phyloP scores from a whole-genome alignment of 2,797 vertebrate genomes.

The Limosa lapponica region DNA sequence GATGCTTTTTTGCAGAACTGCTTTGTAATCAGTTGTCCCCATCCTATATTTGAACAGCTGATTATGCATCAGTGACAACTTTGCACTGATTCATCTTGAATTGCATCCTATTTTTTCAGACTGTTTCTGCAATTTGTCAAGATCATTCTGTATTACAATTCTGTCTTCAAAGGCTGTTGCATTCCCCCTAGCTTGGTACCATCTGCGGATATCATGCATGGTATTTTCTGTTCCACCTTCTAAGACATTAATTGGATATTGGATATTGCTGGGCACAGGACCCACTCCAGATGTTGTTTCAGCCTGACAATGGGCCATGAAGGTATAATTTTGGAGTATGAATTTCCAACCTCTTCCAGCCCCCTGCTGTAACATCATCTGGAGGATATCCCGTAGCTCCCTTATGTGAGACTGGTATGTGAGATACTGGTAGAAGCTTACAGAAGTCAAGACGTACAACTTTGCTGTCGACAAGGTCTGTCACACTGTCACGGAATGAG shows the following conservation, averaged over 20 bases:
- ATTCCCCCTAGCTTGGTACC: background rate
- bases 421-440: background rate
- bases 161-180: constrained; percentile 35
- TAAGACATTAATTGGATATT: background rate
- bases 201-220: constrained; percentile 26
- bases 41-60: constrained; percentile 62
- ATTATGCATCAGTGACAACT: constrained; percentile 67
- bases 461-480: background rate
- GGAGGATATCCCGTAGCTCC: background rate
- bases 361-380: background rate
- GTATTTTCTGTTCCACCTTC: background rate
- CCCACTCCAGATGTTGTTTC: background rate
- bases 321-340: background rate
- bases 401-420: background rate
- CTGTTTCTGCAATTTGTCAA: constrained; percentile 51
- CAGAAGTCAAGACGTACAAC: background rate
- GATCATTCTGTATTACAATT: constrained; percentile 31
- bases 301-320: background rate
- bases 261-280: background rate
- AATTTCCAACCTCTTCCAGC: background rate
- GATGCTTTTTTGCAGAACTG: constrained; percentile 59
- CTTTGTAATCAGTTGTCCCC: constrained; percentile 65
- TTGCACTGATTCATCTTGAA: constrained; percentile 69
- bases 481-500: background rate
- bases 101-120: constrained; percentile 59